Conservation (phyloP, 2,888 invertebrate species). For the Leucozona laternaria region DNA sequence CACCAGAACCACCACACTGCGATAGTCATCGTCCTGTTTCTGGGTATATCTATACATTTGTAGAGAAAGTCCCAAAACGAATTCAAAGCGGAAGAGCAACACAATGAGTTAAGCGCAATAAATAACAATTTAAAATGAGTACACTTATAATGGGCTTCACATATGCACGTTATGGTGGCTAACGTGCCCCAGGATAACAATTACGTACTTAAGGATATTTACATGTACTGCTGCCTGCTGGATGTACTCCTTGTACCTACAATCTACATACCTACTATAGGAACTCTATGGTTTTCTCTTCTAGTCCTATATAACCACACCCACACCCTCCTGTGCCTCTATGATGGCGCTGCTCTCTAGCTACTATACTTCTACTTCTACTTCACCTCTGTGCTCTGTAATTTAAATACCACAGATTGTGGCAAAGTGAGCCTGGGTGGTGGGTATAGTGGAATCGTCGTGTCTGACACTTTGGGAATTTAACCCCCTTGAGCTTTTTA, state of each 20-base stretch:
- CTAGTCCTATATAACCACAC: slow-evolving; percentile 20
- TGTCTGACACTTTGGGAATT: slow-evolving; percentile 71
- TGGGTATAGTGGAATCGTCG: slow-evolving; percentile 28
- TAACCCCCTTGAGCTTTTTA: slow-evolving; percentile 59
- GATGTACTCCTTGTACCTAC: slow-evolving; percentile 1
- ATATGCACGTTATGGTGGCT: slow-evolving; percentile 76
- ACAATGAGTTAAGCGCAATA: slow-evolving; percentile 76
- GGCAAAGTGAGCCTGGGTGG: slow-evolving; percentile 35
- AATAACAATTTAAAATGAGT: slow-evolving; percentile 76
- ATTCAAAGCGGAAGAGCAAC: slow-evolving; percentile 74
- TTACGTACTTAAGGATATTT: slow-evolving; percentile 76
- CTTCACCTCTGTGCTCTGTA: slow-evolving; percentile 53
- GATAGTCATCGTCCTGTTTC: no score
- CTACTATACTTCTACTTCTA: slow-evolving; percentile 8
- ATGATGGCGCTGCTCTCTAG: not conserved
- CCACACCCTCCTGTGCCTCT: not conserved
- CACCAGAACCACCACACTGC: no score
- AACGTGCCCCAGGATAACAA: slow-evolving; percentile 76
- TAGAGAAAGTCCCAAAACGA: slow-evolving; percentile 65
- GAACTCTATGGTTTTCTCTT: slow-evolving; percentile 43
- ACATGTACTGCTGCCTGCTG: slow-evolving; percentile 51
- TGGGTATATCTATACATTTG: no score
- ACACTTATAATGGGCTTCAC: slow-evolving; percentile 76
- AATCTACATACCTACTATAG: not conserved
- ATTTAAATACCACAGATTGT: slow-evolving; percentile 75